Conservation (phyloP, 2,888 invertebrate species). For the Ichneumon xanthorius region DNA sequence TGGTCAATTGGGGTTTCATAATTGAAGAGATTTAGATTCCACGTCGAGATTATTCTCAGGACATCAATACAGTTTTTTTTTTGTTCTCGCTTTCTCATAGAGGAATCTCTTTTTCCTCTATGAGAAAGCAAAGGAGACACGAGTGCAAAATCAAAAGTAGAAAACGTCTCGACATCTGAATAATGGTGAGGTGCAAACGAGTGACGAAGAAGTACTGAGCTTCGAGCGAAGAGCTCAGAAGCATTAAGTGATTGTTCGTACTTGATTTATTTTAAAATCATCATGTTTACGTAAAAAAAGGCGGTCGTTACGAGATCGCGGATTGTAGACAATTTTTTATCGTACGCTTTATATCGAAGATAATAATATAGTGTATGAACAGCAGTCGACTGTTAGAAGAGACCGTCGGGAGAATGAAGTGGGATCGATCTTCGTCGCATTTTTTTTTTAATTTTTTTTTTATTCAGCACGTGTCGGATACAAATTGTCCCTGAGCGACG, state of each 20-base stretch:
- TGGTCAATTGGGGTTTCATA: slow-evolving; percentile 2
- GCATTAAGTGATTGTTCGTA: neutral
- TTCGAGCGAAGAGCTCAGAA: neutral
- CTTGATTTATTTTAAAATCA: neutral
- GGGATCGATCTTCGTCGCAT: neutral
- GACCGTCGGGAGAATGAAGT: neutral
- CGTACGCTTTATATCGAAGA: neutral
- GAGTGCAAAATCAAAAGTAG: neutral
- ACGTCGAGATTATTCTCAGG: neutral
- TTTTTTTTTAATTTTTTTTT: neutral
- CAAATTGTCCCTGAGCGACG: neutral
- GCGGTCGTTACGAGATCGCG: neutral
- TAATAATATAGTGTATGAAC: too few species aligned
- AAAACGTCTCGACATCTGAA: neutral
- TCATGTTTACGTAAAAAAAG: neutral
- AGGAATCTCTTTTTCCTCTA: neutral
- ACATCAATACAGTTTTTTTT: neutral
- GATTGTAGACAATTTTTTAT: neutral
- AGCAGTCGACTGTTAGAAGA: too few species aligned
- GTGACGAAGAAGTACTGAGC: neutral
- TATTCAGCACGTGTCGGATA: neutral
- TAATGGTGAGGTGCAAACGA: neutral
- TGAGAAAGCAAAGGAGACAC: neutral
- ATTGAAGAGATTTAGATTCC: neutral
- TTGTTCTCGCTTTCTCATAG: neutral